phyloP scores from a whole-genome alignment of 92 coral and sea anemone species.

The Bergia puertoricense region DNA sequence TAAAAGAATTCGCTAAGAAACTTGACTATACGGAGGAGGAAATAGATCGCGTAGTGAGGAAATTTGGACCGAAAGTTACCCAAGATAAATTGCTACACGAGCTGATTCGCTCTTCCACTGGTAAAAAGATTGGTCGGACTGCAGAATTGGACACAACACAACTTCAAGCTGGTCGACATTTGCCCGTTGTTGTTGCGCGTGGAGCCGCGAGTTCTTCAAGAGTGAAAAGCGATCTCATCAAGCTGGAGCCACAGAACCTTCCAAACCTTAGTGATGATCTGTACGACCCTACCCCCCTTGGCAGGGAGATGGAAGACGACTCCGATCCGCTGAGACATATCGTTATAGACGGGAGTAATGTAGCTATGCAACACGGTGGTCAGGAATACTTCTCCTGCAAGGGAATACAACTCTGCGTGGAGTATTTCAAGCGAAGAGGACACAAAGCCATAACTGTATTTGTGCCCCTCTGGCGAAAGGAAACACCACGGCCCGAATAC shows the following conservation, averaged over 20 bases:
- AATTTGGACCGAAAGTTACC: constrained; percentile 83
- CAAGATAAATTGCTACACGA: constrained; percentile 89
- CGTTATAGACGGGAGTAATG: constrained; percentile 98
- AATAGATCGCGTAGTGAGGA: constrained; percentile 76
- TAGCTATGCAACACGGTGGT: constrained; percentile 96
- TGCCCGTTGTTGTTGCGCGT: constrained; percentile 47
- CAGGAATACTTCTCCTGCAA: constrained; percentile 86
- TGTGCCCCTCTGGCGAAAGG: constrained; percentile 87
- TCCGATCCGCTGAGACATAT: constrained; percentile 67
- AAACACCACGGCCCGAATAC: constrained; percentile 64
- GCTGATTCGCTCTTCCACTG: constrained; percentile 56
- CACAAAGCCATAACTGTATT: constrained; percentile 88
- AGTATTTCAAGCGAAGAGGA: constrained; percentile 78
- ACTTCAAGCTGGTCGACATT: constrained; percentile 6
- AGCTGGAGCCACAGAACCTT: constrained; percentile 11
- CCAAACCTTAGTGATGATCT: neutral
- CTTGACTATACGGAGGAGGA: constrained; percentile 88
- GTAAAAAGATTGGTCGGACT: neutral
- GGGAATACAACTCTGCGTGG: constrained; percentile 87
- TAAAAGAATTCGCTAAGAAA: constrained; percentile 91
- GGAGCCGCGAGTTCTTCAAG: constrained; percentile 40
- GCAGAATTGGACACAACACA: constrained; percentile 16
- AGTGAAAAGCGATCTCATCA: neutral
- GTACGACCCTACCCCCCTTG: neutral
- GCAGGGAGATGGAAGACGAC: constrained; percentile 12